Conservation (phyloP, 2,797 vertebrate genomes). For the Anomalospiza imberbis region DNA sequence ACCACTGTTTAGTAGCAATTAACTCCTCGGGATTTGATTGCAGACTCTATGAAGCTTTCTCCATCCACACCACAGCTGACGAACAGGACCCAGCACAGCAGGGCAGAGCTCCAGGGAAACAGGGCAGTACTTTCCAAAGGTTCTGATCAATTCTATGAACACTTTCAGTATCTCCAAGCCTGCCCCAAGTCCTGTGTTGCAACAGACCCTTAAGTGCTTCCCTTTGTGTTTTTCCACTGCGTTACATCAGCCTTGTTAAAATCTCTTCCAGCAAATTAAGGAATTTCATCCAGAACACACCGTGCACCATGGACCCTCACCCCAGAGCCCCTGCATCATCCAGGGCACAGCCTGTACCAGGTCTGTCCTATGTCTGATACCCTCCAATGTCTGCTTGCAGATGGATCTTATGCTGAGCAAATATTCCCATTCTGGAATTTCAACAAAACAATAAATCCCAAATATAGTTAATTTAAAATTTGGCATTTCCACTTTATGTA, state of each 20-base stretch:
- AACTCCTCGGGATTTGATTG: background rate
- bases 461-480: background rate
- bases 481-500: constrained; percentile 14
- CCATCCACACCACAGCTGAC: background rate
- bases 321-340: background rate
- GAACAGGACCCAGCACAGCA: background rate
- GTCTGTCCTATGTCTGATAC: background rate
- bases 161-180: background rate
- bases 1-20: background rate
- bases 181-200: background rate
- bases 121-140: background rate
- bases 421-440: constrained; percentile 39
- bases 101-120: background rate
- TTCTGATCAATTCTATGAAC: background rate
- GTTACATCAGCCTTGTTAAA: constrained; percentile 24
- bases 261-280: constrained; percentile 30
- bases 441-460: background rate
- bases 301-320: background rate
- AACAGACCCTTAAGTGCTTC: background rate
- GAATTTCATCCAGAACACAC: background rate
- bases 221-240: background rate
- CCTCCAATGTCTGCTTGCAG: background rate
- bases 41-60: background rate
- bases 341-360: background rate
- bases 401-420: constrained; percentile 1